Evolutionary conservation across 2,888 invertebrate genomes (phyloP).

Genomic region (Nipponacmea schrenckii): DNA sequence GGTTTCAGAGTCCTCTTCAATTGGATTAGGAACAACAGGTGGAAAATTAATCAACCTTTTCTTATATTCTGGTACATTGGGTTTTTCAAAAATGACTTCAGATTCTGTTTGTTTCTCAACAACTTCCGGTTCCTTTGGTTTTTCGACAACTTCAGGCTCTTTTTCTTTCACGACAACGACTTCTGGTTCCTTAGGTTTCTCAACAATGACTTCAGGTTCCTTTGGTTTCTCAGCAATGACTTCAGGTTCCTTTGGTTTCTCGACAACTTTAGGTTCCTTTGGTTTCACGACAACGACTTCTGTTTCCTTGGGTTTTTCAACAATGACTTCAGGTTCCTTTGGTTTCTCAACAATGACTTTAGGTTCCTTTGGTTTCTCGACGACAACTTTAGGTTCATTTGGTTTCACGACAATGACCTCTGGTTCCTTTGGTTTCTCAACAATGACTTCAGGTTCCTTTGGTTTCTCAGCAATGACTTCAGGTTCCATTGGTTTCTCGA

Average conservation of each 20-base stretch:
- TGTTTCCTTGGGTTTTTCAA: background rate
- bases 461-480: background rate
- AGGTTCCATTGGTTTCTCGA: background rate
- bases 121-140: conserved; percentile 1
- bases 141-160: background rate
- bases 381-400: background rate
- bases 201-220: background rate
- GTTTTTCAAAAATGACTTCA: background rate
- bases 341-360: background rate
- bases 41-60: too few species aligned
- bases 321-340: background rate
- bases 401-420: background rate
- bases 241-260: background rate
- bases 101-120: background rate
- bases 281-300: background rate
- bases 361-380: background rate
- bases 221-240: background rate
- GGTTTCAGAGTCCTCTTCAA: background rate
- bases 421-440: background rate
- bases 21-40: background rate
- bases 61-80: background rate
- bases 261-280: background rate
- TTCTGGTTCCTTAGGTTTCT: background rate
- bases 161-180: background rate
- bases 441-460: background rate